phyloP scores from a whole-genome alignment of 2,113 vertebrate genomes.

The Odontophorus gujanensis region DNA sequence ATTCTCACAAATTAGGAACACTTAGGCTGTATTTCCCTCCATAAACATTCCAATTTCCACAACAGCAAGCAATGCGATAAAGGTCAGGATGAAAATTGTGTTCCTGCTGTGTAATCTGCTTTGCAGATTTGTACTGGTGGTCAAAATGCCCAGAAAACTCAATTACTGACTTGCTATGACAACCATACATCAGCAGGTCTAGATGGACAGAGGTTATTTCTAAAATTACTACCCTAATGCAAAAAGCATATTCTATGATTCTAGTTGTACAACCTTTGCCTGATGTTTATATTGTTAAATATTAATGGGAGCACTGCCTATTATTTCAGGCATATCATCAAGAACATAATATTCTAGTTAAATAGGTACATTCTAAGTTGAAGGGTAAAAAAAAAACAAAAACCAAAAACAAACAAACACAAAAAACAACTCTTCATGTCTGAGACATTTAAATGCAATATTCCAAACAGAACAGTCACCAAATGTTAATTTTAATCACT shows the following conservation, averaged over 20 bases:
- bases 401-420: neutral
- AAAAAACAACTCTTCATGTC: neutral
- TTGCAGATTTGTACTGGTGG: constrained; percentile 72
- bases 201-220: constrained; percentile 50
- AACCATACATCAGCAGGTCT: constrained; percentile 17
- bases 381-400: neutral
- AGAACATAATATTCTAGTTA: neutral
- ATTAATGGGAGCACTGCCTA: constrained; percentile 14
- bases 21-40: neutral
- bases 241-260: neutral
- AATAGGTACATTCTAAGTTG: neutral
- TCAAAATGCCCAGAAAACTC: constrained; percentile 78
- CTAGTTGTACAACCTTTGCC: constrained; percentile 16
- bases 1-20: constrained; percentile 37
- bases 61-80: constrained; percentile 45
- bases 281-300: constrained; percentile 28
- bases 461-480: neutral
- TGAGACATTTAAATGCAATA: neutral
- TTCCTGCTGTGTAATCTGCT: constrained; percentile 70
- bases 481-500: constrained; percentile 48
- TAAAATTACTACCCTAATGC: constrained; percentile 69
- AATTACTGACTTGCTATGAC: constrained; percentile 72
- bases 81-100: constrained; percentile 65
- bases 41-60: constrained; percentile 60
- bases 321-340: constrained; percentile 55